Evolutionary conservation across 2,888 invertebrate genomes (phyloP).

Genomic region (Noctua fimbriata): DNA sequence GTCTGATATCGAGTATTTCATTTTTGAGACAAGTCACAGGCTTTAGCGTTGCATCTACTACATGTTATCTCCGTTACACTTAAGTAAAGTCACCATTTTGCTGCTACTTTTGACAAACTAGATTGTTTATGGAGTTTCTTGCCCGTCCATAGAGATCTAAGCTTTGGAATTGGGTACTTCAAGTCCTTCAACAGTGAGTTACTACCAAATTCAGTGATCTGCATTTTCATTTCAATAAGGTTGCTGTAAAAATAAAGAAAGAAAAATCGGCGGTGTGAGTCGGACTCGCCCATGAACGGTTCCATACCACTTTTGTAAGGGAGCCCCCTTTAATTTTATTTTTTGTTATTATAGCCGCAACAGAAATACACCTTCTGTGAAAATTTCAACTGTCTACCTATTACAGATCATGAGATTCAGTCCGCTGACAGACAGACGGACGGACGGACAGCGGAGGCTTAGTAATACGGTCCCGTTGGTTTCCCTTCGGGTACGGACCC

Average conservation of each 20-base stretch:
- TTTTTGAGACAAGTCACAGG: slow-evolving; percentile 6
- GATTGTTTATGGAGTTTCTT: neutral
- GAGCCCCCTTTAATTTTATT: too few species aligned
- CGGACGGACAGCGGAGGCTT: too few species aligned
- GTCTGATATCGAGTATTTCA: neutral
- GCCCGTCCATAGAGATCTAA: neutral
- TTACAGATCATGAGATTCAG: too few species aligned
- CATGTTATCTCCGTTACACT: neutral
- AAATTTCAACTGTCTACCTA: too few species aligned
- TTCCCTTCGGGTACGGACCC: too few species aligned
- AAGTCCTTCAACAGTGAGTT: neutral
- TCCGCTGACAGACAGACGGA: too few species aligned
- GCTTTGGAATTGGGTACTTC: neutral
- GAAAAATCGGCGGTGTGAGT: too few species aligned
- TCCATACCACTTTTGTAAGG: too few species aligned
- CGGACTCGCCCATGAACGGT: too few species aligned
- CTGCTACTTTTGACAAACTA: neutral
- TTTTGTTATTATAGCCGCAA: too few species aligned
- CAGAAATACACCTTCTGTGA: too few species aligned
- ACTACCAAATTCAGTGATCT: neutral
- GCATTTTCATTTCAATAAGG: neutral
- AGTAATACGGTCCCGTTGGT: too few species aligned
- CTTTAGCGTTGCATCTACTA: neutral
- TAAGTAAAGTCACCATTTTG: neutral
- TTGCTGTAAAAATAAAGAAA: neutral